Evolutionary conservation across 1,140 invertebrate genomes (phyloP).

Genomic region (Orius insidiosus): DNA sequence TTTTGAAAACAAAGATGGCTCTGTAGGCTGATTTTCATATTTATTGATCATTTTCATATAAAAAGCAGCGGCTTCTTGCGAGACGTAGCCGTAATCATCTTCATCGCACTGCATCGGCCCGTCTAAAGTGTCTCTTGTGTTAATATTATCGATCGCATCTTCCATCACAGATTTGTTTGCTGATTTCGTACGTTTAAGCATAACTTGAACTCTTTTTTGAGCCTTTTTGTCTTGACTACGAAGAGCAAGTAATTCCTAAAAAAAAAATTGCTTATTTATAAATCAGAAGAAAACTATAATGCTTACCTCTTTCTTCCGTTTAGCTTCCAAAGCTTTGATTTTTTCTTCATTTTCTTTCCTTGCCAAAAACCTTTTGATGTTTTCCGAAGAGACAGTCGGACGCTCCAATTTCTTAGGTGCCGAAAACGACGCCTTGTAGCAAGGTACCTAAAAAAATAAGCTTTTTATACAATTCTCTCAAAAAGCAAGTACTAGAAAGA

Average conservation of each 20-base stretch:
- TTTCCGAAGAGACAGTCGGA: conserved; percentile 46
- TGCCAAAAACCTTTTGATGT: conserved; percentile 66
- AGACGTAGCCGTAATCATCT: conserved; percentile 80
- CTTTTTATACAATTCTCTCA: too few species aligned
- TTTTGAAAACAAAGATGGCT: conserved; percentile 39
- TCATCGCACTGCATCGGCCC: conserved; percentile 62
- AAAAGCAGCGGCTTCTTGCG: conserved; percentile 56
- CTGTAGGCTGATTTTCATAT: conserved; percentile 45
- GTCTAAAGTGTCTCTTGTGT: conserved; percentile 53
- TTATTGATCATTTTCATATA: conserved; percentile 73
- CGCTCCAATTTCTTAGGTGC: conserved; percentile 67
- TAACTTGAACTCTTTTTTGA: conserved; percentile 36
- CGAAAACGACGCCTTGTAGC: conserved; percentile 56
- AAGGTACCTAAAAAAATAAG: conserved; percentile 32
- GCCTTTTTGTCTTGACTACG: conserved; percentile 46
- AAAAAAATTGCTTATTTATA: too few species aligned
- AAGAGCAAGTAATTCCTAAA: conserved; percentile 46
- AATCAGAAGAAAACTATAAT: too few species aligned
- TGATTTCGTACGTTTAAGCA: conserved; percentile 64
- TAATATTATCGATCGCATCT: conserved; percentile 58
- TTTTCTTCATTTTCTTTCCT: conserved; percentile 62
- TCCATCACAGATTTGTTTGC: conserved; percentile 70
- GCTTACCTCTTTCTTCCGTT: conserved; percentile 38
- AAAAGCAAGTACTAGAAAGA: too few species aligned
- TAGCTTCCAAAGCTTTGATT: conserved; percentile 41